Evolutionary conservation across 2,797 vertebrate genomes (phyloP).

Genomic region (Hafferia zeledoni): DNA sequence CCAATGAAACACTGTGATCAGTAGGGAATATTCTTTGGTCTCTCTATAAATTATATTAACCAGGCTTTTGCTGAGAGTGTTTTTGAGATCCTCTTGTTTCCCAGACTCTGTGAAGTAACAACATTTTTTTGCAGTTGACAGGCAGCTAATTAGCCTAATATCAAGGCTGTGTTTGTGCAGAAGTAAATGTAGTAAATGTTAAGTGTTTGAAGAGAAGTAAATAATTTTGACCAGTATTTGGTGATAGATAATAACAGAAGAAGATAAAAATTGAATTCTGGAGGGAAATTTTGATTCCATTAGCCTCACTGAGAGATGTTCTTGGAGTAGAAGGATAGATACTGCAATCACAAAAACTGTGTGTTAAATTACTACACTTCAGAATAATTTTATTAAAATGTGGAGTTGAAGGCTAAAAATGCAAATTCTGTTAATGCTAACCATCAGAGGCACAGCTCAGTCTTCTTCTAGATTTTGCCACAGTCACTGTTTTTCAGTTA

Average conservation of each 20-base stretch:
- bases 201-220: background rate
- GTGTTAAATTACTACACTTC: background rate
- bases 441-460: background rate
- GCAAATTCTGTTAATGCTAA: background rate
- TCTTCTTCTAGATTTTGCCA: background rate
- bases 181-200: background rate
- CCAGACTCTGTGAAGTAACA: background rate
- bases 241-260: background rate
- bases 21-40: background rate
- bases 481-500: background rate
- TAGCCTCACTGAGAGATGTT: background rate
- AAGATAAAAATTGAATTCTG: background rate
- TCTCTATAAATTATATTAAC: background rate
- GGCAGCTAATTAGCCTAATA: background rate
- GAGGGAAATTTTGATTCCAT: background rate
- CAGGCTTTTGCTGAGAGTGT: background rate
- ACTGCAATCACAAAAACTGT: background rate
- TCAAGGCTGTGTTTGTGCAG: background rate
- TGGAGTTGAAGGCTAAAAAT: background rate
- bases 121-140: background rate
- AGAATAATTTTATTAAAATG: background rate
- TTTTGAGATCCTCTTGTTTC: background rate
- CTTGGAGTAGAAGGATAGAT: background rate
- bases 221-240: background rate
- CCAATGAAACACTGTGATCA: background rate